phyloP scores from a whole-genome alignment of 2,113 vertebrate species.

The Octodon degus region DNA sequence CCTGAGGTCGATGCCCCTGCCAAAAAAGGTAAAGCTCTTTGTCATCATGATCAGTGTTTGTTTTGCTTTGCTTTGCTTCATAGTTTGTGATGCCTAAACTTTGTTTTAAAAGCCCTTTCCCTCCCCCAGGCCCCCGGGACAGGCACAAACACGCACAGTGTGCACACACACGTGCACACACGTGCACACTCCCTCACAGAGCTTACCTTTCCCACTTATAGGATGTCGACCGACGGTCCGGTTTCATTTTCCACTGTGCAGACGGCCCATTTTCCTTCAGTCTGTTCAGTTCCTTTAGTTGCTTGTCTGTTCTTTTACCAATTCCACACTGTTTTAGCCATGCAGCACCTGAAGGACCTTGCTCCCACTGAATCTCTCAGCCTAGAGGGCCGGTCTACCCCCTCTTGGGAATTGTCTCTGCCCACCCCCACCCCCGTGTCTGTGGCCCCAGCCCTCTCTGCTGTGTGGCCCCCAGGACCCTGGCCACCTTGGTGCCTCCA shows the following conservation, averaged over 20 bases:
- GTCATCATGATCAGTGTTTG: background rate
- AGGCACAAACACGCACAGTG: background rate
- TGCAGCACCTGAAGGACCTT: background rate
- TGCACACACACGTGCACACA: background rate
- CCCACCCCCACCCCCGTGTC: no score
- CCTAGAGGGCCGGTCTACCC: background rate
- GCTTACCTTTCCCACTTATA: background rate
- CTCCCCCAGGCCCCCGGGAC: background rate
- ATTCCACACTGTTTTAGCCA: background rate
- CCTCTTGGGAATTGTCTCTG: background rate
- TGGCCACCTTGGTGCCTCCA: background rate
- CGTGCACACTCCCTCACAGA: background rate
- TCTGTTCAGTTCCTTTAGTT: background rate
- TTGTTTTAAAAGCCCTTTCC: background rate
- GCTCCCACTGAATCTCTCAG: background rate
- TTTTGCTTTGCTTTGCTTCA: background rate
- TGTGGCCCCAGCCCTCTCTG: background rate
- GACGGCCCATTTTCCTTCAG: background rate
- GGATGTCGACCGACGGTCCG: background rate
- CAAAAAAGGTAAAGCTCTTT: background rate
- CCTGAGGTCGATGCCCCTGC: no score
- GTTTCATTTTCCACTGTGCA: accelerated
- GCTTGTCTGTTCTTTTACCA: background rate
- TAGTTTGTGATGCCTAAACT: background rate
- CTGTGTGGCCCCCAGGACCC: background rate